phyloP scores from a whole-genome alignment of 2,797 vertebrate genomes.

The Cuniculus paca region DNA sequence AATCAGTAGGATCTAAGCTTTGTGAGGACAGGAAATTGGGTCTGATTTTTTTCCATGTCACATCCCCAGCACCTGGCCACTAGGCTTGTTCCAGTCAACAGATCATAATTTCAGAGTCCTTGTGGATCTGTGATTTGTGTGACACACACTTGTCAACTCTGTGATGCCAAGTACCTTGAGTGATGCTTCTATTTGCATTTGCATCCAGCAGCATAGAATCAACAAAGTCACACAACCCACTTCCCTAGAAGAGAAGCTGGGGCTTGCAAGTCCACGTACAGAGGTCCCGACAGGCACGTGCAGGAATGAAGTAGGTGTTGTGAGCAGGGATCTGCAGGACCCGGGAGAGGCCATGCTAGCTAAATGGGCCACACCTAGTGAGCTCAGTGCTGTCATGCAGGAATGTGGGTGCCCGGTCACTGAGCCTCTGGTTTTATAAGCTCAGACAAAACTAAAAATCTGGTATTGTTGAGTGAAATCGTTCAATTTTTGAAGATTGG shows the following conservation, averaged over 20 bases:
- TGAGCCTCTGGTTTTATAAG: background rate
- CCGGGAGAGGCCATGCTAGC: too few species aligned
- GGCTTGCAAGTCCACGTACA: background rate
- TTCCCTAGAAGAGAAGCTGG: background rate
- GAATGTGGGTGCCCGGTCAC: background rate
- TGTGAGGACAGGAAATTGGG: background rate
- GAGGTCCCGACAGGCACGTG: background rate
- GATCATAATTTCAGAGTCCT: background rate
- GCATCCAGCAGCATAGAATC: background rate
- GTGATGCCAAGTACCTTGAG: rapidly evolving
- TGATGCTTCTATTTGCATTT: background rate
- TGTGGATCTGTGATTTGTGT: background rate
- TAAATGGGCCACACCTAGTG: rapidly evolving
- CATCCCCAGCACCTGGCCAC: background rate
- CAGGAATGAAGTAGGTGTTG: background rate
- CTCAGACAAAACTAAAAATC: background rate
- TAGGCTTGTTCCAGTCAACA: background rate
- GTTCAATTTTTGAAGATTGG: background rate
- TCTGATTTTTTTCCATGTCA: background rate
- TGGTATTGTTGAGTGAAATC: background rate
- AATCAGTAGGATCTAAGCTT: background rate
- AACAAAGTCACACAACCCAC: background rate
- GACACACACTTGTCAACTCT: rapidly evolving
- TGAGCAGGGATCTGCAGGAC: background rate
- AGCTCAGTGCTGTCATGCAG: background rate